Evolutionary conservation across 2,113 vertebrate genomes (phyloP), one percentile per base, ranked within the genome.

Genomic region (Periophthalmodon schlosseri): DNA sequence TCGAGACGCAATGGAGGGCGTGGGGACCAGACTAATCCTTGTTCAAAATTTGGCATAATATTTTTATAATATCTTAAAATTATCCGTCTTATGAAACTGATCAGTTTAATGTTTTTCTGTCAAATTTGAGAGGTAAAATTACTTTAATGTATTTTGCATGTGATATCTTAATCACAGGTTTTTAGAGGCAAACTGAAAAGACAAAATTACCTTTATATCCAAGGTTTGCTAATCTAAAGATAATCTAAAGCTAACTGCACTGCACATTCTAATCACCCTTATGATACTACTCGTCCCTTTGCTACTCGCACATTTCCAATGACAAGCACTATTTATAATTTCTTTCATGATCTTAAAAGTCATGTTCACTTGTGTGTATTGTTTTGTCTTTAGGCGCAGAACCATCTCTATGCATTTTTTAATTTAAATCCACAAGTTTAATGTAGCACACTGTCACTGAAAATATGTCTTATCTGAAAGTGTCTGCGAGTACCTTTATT

Each of bases 201-300:
- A 56, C n/a, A 21, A n/a, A 56, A 56, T 56, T 18, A 56, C 52
- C 20, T 6, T 56, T 7, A 56, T 56, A 21, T n/a, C 20, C 9
- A 28, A 15, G 5, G 2, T 63, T 34, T 61, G 14, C 12, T 28
- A 33, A 28, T 21, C 21, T 57, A 33, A 61, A 60, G 23, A 15
- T 21, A 60, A 60, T 58, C 10, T 58, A 73, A 72, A 79, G 68
- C 58, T 80, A 54, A 84, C 74, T 75, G 60, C 36, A 44, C 63
- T 65, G 82, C 74, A 80, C 75, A 74, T 66, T 58, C 20, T 56
- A 21, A 21, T 83, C 75, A 84, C 84, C 87, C 80, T 85, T 52
- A 89, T 85, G 84, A 88, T 77, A 67, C 88, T 79, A 74, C 76
- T 81, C 79, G 74, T 66, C 77, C 68, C 81, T 78, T 81, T 80